Percentiles rank a stretch among this genome's conserved stretches.
phyloP scores from a whole-genome alignment of 2,888 invertebrate species.

The Hirudinaria manillensis region DNA sequence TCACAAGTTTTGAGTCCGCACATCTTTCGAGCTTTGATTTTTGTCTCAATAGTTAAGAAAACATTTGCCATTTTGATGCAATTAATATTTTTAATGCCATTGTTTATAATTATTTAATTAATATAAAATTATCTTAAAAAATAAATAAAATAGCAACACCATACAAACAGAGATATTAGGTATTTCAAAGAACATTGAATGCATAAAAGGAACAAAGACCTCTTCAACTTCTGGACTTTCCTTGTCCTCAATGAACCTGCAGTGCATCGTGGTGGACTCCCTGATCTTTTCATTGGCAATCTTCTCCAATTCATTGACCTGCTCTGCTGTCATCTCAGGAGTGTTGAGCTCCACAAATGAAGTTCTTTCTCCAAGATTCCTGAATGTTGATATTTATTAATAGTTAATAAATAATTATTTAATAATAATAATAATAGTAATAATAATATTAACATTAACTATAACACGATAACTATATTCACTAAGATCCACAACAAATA shows the following conservation, averaged over 20 bases:
- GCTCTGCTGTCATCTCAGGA: conserved; percentile 45
- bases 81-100: neutral
- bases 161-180: neutral
- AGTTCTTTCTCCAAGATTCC: conserved; percentile 71
- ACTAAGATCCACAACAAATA: no score
- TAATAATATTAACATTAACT: neutral
- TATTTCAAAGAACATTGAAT: neutral
- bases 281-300: conserved; percentile 67
- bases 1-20: no score
- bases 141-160: neutral
- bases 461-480: no score
- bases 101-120: neutral
- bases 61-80: neutral
- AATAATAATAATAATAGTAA: neutral
- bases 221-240: conserved; percentile 61
- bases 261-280: conserved; percentile 62
- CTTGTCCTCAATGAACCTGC: conserved; percentile 61
- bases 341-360: conserved; percentile 66
- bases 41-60: neutral
- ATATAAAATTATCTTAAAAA: neutral
- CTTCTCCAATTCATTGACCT: conserved; percentile 58
- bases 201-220: no score
- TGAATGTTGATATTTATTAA: conserved; percentile 32
- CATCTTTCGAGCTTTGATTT: neutral
- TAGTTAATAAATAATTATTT: neutral